Evolutionary conservation across 2,888 invertebrate genomes (phyloP).

Genomic region (Drosophila rubida): DNA sequence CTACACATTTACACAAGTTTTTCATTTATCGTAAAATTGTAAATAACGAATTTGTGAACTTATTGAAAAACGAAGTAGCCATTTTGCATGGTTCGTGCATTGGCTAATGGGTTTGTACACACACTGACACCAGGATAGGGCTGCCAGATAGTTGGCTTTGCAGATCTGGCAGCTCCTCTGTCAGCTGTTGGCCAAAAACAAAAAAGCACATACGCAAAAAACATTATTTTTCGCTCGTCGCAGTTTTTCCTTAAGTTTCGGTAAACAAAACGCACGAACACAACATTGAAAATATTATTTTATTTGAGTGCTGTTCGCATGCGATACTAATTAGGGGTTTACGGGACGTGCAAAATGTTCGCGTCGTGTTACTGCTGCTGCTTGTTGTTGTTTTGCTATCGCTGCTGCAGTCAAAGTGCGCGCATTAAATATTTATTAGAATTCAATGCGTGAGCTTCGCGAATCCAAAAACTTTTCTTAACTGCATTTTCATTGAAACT

Average conservation of each 20-base stretch:
- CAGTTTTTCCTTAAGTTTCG: conserved; percentile 21
- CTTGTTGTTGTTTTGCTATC: conserved; percentile 7
- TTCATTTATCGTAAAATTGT: too few species aligned
- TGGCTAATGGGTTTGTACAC: conserved; percentile 32
- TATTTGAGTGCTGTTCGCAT: conserved; percentile 1
- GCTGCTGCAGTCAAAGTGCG: conserved; percentile 32
- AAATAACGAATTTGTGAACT: neutral
- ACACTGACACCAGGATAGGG: neutral
- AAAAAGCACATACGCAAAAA: conserved; percentile 17
- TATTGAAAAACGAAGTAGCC: neutral
- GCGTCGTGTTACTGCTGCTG: neutral
- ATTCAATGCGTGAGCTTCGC: conserved; percentile 28
- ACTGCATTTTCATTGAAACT: conserved; percentile 13
- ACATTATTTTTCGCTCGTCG: conserved; percentile 16
- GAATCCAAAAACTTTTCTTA: conserved; percentile 6
- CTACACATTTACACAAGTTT: too few species aligned
- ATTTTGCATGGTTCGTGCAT: neutral
- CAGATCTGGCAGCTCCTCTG: conserved; percentile 24
- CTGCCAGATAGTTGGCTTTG: conserved; percentile 21
- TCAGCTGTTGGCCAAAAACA: conserved; percentile 39
- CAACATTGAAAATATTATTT: conserved; percentile 3
- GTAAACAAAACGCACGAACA: conserved; percentile 24
- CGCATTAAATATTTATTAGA: conserved; percentile 51
- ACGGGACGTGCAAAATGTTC: conserved; percentile 1
- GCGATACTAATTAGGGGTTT: neutral